Base-by-base conservation (phyloP, 1,140 invertebrate genomes). In the Aradophagus sp. region DNA sequence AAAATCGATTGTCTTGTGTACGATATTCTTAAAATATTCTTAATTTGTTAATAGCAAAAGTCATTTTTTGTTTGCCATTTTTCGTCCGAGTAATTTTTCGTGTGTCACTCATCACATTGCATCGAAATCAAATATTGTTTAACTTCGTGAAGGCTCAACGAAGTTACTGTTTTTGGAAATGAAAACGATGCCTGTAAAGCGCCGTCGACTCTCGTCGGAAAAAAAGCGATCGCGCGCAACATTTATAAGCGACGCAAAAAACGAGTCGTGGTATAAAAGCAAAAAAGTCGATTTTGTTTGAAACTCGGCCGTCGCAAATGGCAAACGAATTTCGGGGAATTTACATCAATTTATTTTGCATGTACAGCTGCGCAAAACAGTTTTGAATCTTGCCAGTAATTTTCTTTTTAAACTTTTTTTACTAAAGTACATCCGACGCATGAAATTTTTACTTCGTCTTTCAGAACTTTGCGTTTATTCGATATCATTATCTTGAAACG, bases 201-300 rank as follows among this genome's bases (percentile, higher is more conserved):
- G 36, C 12, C 20, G 27, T n/a, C 27, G 13, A 11, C 31, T 48
- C 35, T 48, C 7, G 32, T 14, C 13, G n/a, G n/a, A 10, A 27
- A 14, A 31, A 58, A 31, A 45, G 53, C 19, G 53, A 47, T 58
- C 47, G 20, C 16, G 41, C 29, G 41, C 31, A 45, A 47, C 38
- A 41, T 59, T 59, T 59, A 48, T 17, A 42, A 59, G 42, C 1
- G 29, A 47, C 42, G 16, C 14, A 26, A 47, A 39, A 39, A 12
- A 56, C 38, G 38, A 35, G 27, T 10, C 11, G 14, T 13, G 17
- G 10, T 11, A 58, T 39, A 58, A 56, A 44, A 44, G 15, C 42
- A 26, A 56, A 56, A 20, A 29, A 44, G 34, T 17, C 19, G 38
- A 56, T 56, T 42, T 56, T 35, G 17, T 56, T 44, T 56, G 15